These are phyloP conservation scores for Staurois parvus DNA, from an alignment of 2,797 vertebrate genomes.

Conservation along the genomic window DNA sequence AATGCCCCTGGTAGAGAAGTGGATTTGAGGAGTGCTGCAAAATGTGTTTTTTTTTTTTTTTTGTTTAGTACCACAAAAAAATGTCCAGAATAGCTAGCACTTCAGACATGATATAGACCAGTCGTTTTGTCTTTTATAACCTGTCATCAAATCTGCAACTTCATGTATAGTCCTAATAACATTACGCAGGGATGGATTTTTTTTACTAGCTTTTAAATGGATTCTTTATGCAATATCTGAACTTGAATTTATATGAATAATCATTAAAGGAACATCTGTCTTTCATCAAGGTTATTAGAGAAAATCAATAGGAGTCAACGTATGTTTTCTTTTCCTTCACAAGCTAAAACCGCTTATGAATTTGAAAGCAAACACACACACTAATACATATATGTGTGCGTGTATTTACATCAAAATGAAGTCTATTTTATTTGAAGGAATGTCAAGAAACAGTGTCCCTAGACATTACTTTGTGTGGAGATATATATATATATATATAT, in stretches of 20 bases:
- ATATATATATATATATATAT: too few relatives aligned
- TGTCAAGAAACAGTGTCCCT: too few relatives aligned
- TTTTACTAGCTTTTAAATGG: background rate
- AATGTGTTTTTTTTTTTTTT: too few relatives aligned
- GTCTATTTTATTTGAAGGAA: too few relatives aligned
- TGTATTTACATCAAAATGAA: too few relatives aligned
- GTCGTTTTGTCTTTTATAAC: background rate
- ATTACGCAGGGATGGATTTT: background rate
- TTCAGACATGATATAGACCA: background rate
- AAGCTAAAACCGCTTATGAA: background rate
- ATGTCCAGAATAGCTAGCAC: background rate
- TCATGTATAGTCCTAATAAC: background rate
- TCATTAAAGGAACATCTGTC: slow-evolving; percentile 12
- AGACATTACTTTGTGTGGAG: too few relatives aligned
- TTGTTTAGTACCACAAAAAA: too few relatives aligned
- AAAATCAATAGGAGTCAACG: background rate
- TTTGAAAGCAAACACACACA: background rate
- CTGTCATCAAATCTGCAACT: background rate
- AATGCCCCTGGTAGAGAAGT: too few relatives aligned
- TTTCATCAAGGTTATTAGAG: slow-evolving; percentile 4
- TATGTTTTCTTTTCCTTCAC: background rate
- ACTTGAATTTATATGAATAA: background rate
- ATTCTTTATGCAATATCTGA: background rate
- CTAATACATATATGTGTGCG: too few relatives aligned
- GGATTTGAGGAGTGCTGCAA: too few relatives aligned